These are phyloP conservation scores for Pocota personata DNA, from an alignment of 2,888 invertebrate genomes.

Conservation along the genomic window DNA sequence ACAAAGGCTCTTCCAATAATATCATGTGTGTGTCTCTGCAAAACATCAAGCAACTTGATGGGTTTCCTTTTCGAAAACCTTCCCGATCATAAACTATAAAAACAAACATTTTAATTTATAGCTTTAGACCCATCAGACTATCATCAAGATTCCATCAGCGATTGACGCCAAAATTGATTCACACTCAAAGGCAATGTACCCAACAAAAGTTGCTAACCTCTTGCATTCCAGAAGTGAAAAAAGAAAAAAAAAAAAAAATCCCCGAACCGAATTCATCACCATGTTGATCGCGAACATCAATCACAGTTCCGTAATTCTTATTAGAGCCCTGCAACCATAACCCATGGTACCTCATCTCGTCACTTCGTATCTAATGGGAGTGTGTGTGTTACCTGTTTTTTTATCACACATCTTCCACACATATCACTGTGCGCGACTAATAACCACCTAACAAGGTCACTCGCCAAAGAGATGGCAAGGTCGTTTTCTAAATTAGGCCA, in stretches of 20 bases:
- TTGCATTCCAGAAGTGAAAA: background rate
- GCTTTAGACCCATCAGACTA: conserved; percentile 6
- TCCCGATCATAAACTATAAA: background rate
- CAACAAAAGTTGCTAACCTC: background rate
- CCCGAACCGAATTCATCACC: background rate
- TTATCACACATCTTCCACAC: conserved; percentile 12
- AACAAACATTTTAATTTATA: conserved; percentile 52
- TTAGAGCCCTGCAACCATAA: background rate
- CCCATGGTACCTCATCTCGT: background rate
- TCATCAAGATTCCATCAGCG: conserved; percentile 24
- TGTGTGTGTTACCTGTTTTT: conserved; percentile 7
- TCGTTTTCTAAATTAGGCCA: conserved; percentile 70
- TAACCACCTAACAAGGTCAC: conserved; percentile 48
- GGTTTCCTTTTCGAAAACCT: background rate
- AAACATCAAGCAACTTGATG: background rate
- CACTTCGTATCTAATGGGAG: background rate
- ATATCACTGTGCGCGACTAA: conserved; percentile 25
- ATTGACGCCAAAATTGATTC: conserved; percentile 41
- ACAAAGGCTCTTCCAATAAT: background rate
- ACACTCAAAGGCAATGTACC: conserved; percentile 16
- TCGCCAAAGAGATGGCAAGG: conserved; percentile 63
- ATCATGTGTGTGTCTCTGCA: no score
- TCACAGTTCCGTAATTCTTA: conserved; percentile 3
- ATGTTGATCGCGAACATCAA: conserved; percentile 8
- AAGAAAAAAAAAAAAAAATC: background rate